phyloP scores from a whole-genome alignment of 1,140 invertebrate genomes.

The Mesaphorura yosii region DNA sequence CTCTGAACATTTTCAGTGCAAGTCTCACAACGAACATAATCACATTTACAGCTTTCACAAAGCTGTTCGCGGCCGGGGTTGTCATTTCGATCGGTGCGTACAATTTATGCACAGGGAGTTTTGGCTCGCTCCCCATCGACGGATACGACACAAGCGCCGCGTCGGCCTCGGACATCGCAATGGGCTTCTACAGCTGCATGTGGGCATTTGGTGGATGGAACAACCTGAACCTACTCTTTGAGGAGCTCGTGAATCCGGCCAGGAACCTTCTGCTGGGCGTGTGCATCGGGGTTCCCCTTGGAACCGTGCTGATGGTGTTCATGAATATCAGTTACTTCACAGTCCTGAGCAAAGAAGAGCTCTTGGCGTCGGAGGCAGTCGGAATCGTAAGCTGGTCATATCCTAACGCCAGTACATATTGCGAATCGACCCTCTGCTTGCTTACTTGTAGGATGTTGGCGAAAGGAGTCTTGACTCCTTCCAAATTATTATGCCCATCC shows the following conservation, averaged over 20 bases:
- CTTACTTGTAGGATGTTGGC: background rate
- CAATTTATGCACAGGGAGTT: conserved; percentile 51
- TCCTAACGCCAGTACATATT: background rate
- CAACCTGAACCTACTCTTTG: conserved; percentile 28
- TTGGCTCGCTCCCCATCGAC: conserved; percentile 33
- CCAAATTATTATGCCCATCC: background rate
- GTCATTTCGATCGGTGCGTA: conserved; percentile 68
- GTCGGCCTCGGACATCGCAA: conserved; percentile 55
- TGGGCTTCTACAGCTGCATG: conserved; percentile 82
- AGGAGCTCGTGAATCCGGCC: conserved; percentile 51
- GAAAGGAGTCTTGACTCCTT: background rate
- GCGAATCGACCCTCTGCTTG: background rate
- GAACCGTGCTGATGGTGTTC: conserved; percentile 73
- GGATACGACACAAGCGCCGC: conserved; percentile 47
- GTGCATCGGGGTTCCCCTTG: conserved; percentile 70
- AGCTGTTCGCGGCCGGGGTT: conserved; percentile 67
- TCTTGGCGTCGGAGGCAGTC: background rate
- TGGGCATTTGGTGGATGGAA: conserved; percentile 66
- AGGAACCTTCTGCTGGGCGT: conserved; percentile 59
- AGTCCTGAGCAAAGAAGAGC: conserved; percentile 44
- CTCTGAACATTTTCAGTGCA: conserved; percentile 78
- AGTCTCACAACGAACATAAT: conserved; percentile 76
- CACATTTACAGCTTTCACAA: conserved; percentile 74
- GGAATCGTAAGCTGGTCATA: background rate
- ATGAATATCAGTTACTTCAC: conserved; percentile 90